Base-by-base conservation (phyloP, 37 sponge, comb jelly and placozoan genomes). In the Chondrosia reniformis region DNA sequence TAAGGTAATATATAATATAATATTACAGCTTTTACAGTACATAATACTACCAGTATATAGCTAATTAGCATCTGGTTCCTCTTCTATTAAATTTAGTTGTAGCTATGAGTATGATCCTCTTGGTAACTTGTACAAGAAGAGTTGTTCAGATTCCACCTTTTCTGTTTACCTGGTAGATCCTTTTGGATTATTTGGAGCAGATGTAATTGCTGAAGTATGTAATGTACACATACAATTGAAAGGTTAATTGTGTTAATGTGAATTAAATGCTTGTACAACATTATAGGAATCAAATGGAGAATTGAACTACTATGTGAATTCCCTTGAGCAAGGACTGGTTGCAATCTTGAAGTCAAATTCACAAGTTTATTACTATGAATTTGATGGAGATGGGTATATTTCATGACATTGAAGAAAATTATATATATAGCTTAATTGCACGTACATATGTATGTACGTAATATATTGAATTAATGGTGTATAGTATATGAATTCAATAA, bases 131-230 rank as follows among this genome's bases (percentile, higher is more conserved):
- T 81, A 56, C 58, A 46, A 34, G 28, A 81, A 81, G 33, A 56
- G 55, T 27, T 81, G 81, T 36, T 57, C 74, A 41, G 61, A 81
- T 38, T 69, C 41, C 4, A n/a, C 61, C 24, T 15, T 9, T 12
- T 69, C 25, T 52, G 40, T 31, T 9, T 81, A 81, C 33, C 56
- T 81, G 17, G 42, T 81, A 9, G 81, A 81, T 36, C 81, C 81
- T 33, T 72, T 72, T 55, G 81, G 81, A 17, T 45, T 33, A 2
- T 72, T n/a, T 72, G 81, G 81, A 72, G 41, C 72, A 39, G 81
- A 81, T 22, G 56, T 81, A 0, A 55, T 72, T 71, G 72, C 73
- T 54, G 81, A 81, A 63, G 81, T 81, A 31, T 4, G 80, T 33
- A 42, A 25, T 33, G 36, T 7, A 64, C 33, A 10, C 33, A 3